A percentile compares a stretch with the other conserved stretches of the same genome.
Conservation (phyloP, 2,797 vertebrate genomes). For the Cuculus canorus region DNA sequence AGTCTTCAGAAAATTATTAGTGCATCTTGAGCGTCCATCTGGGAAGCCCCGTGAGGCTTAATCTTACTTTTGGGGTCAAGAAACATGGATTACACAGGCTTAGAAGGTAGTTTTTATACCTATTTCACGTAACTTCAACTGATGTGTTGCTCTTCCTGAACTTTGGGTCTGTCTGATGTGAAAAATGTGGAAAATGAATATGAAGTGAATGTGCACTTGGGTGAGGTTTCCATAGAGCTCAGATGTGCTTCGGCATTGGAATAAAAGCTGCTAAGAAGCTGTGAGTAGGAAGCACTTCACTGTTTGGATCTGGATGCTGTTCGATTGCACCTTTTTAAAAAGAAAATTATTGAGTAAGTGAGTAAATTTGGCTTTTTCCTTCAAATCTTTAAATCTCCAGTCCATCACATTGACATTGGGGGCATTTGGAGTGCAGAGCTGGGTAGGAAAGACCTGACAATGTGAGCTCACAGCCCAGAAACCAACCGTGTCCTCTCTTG, state of each 20-base stretch:
- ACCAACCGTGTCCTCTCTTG: too few species aligned
- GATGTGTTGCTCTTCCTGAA: not conserved
- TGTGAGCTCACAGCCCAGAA: too few species aligned
- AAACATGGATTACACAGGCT: not conserved
- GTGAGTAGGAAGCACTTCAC: not conserved
- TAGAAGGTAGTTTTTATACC: not conserved
- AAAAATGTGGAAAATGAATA: not conserved
- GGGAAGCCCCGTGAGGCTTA: not conserved
- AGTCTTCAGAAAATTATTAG: not conserved
- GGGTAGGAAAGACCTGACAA: not conserved
- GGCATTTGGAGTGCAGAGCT: not conserved
- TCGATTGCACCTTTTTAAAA: too few species aligned
- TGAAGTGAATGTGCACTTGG: not conserved
- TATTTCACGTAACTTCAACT: accelerated
- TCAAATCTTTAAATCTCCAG: not conserved
- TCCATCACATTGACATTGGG: not conserved
- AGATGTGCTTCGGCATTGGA: not conserved
- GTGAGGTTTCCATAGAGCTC: not conserved
- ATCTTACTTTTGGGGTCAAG: not conserved
- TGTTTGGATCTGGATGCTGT: not conserved
- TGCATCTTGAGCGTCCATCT: not conserved
- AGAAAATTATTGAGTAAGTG: not conserved
- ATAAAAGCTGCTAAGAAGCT: not conserved
- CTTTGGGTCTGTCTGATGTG: not conserved
- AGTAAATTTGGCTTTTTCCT: not conserved